Conservation (phyloP, 2,113 vertebrate species). For the Halcyon malimbica region DNA sequence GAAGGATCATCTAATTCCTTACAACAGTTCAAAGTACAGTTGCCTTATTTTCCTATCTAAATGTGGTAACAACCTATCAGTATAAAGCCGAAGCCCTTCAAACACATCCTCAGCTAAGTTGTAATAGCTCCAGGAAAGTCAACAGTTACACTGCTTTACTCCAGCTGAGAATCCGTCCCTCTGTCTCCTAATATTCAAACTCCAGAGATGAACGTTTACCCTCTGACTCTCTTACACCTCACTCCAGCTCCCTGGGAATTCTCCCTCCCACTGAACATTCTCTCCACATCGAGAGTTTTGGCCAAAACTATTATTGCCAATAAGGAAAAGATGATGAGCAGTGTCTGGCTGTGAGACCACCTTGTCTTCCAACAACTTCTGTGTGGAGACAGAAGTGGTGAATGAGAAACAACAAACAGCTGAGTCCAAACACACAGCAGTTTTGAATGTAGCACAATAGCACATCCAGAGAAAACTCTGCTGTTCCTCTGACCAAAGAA, state of each 20-base stretch:
- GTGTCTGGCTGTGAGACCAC: background rate
- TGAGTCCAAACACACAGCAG: background rate
- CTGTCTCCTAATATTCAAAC: background rate
- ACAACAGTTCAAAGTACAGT: background rate
- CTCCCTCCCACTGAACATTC: background rate
- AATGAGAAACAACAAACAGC: background rate
- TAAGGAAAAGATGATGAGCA: background rate
- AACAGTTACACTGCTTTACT: background rate
- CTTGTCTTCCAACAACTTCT: background rate
- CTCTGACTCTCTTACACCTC: background rate
- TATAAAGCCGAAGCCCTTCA: background rate
- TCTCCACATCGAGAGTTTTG: background rate
- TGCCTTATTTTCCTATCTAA: background rate
- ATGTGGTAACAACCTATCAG: background rate
- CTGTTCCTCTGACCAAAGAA: background rate
- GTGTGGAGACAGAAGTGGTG: background rate
- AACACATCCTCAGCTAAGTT: background rate
- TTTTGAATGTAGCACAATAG: background rate
- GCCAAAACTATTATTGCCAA: background rate
- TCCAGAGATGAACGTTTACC: background rate
- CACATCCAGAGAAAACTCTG: background rate
- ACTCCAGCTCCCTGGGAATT: background rate
- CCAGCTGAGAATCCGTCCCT: background rate
- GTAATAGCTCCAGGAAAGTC: background rate
- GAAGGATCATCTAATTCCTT: background rate